Base-by-base conservation (phyloP, 2,797 vertebrate genomes). In the Hozukius guyotensis region DNA sequence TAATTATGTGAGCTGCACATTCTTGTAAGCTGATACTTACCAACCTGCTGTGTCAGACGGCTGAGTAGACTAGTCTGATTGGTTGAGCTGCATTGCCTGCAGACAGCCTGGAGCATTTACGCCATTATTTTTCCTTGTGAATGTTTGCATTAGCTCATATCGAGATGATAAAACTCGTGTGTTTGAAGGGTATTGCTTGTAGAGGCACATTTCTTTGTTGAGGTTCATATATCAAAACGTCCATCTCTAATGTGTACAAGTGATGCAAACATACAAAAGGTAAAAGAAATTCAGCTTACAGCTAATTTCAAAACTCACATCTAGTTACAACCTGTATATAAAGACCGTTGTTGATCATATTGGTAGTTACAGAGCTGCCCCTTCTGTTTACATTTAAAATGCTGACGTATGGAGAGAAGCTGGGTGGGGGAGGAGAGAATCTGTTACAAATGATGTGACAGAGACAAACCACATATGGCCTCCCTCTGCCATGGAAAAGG, bases 381-480 rank as follows among this genome's bases (percentile, higher is more conserved):
- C 7, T 29, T 80, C 53, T 82, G 77, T 85, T 87, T 87, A 77
- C 25, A 61, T 83, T 82, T 31, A 57, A 34, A 64, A 75, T 29
- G 38, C 31, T 14, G 68, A 71, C 4, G 24, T 75, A 53, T 34
- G 34, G 60, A 42, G 74, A 71, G 62, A 60, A 71, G 61, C 55
- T 38, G 49, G 62, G 46, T 32, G 76, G 78, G 78, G 80, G 78
- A 80, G 77, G 68, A 68, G 77, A 83, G 65, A 80, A 70, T 82
- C 74, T 66, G 77, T 85, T 89, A 53, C 72, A 86, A 84, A 91
- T 87, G 86, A 91, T 75, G 86, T 91, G 89, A 89, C 80, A 46
- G 67, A 89, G 89, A 89, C 62, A 11, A 86, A 84, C 73, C 89
- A 92, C 94, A 93, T 90, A 82, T 94, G 93, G 91, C 83, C 84